These are phyloP conservation scores for Drosophila leontia DNA, from an alignment of 1,140 invertebrate genomes.

Conservation along the genomic window DNA sequence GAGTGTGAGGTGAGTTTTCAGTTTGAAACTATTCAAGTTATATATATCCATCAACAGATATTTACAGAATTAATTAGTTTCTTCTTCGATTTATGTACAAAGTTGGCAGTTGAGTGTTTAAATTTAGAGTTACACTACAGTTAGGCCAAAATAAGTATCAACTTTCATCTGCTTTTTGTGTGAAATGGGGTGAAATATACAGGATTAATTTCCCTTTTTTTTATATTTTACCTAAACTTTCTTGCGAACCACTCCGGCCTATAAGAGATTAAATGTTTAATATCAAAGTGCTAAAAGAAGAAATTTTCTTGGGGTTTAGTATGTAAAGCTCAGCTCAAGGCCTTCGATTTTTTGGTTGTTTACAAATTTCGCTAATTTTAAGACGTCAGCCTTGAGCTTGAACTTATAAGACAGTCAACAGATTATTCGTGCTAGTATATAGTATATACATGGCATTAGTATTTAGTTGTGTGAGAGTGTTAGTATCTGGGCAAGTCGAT, in stretches of 20 bases:
- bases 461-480: constrained; percentile 14
- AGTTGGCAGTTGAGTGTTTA: constrained; percentile 11
- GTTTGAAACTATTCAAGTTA: constrained; percentile 33
- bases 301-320: constrained; percentile 38
- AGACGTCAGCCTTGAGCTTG: constrained; percentile 51
- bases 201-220: not conserved
- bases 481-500: constrained; percentile 34
- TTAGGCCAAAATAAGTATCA: not conserved
- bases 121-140: constrained; percentile 3
- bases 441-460: constrained; percentile 13
- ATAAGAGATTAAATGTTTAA: constrained; percentile 76
- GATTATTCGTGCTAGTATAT: constrained; percentile 17
- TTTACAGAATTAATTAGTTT: constrained; percentile 49
- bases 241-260: constrained; percentile 54
- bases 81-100: constrained; percentile 39
- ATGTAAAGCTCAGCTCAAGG: constrained; percentile 31
- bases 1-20: constrained; percentile 19
- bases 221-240: constrained; percentile 68
- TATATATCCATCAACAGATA: constrained; percentile 35
- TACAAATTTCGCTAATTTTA: constrained; percentile 44
- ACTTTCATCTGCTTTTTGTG: constrained; percentile 20
- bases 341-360: constrained; percentile 20
- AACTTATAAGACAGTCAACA: constrained; percentile 44
- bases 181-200: constrained; percentile 8
- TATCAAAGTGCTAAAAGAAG: constrained; percentile 40